Percentiles rank a stretch among this genome's conserved stretches.
Conservation (phyloP, 2,113 vertebrate genomes). For the Bostrychus sinensis region DNA sequence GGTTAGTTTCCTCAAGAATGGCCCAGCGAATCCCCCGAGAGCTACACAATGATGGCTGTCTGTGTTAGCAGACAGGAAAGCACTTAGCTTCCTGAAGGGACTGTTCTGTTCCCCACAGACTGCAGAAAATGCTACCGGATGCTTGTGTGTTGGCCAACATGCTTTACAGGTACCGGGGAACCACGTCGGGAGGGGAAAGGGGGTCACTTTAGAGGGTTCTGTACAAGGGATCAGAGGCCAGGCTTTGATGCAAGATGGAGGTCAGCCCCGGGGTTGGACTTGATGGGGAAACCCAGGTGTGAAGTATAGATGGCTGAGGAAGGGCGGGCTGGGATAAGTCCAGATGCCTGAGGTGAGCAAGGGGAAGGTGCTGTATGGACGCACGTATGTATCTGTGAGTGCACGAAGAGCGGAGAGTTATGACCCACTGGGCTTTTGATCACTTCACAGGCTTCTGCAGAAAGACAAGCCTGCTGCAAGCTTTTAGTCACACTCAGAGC, state of each 20-base stretch:
- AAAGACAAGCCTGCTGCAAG: conserved; percentile 33
- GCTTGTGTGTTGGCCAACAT: conserved; percentile 14
- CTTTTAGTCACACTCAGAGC: conserved; percentile 39
- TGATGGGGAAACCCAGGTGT: conserved; percentile 55
- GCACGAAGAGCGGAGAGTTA: conserved; percentile 29
- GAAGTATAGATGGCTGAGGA: conserved; percentile 26
- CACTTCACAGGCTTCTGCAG: conserved; percentile 27
- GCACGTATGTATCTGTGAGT: conserved; percentile 19
- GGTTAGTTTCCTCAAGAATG: conserved; percentile 24
- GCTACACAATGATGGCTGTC: conserved; percentile 27
- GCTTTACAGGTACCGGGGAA: conserved; percentile 30
- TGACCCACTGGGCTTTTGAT: conserved; percentile 55
- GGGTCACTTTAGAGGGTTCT: conserved; percentile 10
- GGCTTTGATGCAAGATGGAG: conserved; percentile 52
- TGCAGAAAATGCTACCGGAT: conserved; percentile 8
- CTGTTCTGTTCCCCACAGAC: conserved; percentile 1
- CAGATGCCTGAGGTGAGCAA: conserved; percentile 22
- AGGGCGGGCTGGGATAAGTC: conserved; percentile 19
- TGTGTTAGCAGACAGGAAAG: conserved; percentile 44
- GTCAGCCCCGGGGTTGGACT: conserved; percentile 23
- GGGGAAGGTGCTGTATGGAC: conserved; percentile 16
- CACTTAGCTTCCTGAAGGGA: conserved; percentile 46
- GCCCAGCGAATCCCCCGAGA: conserved; percentile 20
- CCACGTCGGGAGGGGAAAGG: conserved; percentile 12
- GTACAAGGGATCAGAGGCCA: conserved; percentile 33